Percentiles rank a stretch among this genome's conserved stretches.
phyloP scores from a whole-genome alignment of 1,140 invertebrate genomes.

The Hetaerina americana region DNA sequence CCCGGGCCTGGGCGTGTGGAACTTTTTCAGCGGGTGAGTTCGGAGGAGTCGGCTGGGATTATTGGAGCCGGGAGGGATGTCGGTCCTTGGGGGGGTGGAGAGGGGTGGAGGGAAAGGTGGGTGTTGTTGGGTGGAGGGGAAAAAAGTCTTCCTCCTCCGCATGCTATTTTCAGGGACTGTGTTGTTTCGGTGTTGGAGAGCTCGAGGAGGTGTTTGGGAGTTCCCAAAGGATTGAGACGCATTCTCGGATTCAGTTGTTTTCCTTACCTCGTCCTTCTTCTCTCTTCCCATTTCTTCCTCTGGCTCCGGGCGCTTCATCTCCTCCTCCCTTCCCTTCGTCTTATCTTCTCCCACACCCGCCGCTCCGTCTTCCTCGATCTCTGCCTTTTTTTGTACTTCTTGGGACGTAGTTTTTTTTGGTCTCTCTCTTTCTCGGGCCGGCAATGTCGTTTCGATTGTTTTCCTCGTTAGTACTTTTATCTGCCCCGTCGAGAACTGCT shows the following conservation, averaged over 20 bases:
- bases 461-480: neutral
- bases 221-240: neutral
- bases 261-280: neutral
- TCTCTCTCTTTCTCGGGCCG: neutral
- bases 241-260: neutral
- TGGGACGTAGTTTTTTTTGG: too few relatives aligned
- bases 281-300: neutral
- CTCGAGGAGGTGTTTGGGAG: too few relatives aligned
- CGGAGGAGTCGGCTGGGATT: neutral
- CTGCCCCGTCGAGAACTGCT: too few relatives aligned
- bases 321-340: too few relatives aligned
- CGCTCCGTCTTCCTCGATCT: too few relatives aligned
- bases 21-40: neutral
- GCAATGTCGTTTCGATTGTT: neutral
- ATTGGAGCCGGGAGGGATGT: neutral
- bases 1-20: neutral
- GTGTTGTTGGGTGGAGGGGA: too few relatives aligned
- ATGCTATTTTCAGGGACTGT: neutral
- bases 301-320: neutral
- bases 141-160: neutral
- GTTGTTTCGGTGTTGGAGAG: neutral
- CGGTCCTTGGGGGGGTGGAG: neutral
- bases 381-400: too few relatives aligned
- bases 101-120: neutral
- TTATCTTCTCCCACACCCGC: too few relatives aligned